Conservation (phyloP, 1,140 invertebrate species). For the Saccostrea echinata region DNA sequence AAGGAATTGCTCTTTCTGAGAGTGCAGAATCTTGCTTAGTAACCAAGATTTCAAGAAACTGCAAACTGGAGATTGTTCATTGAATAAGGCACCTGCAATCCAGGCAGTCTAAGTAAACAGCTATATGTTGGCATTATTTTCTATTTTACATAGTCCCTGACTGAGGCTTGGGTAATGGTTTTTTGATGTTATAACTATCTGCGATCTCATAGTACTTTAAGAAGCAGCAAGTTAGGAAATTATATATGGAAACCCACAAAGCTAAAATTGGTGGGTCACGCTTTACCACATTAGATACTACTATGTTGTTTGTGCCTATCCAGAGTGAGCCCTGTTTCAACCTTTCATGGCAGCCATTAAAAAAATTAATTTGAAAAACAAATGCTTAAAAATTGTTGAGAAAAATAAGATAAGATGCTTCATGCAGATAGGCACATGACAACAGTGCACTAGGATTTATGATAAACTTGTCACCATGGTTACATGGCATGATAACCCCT, state of each 20-base stretch:
- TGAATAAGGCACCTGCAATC: background rate
- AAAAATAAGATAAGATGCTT: background rate
- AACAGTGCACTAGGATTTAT: conserved; percentile 8
- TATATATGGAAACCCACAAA: background rate
- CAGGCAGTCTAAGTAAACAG: too few relatives aligned
- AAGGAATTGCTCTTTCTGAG: too few relatives aligned
- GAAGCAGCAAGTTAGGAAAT: background rate
- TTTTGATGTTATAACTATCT: background rate
- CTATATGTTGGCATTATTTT: background rate
- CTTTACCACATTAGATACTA: background rate
- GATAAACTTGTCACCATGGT: conserved; percentile 10
- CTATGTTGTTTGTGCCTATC: conserved; percentile 29
- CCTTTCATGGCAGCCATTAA: background rate
- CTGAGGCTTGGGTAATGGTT: background rate
- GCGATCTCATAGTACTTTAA: background rate
- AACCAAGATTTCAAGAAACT: background rate
- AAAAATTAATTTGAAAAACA: background rate
- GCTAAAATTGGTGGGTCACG: background rate
- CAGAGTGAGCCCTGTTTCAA: background rate
- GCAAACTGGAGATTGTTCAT: background rate
- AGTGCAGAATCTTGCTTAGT: background rate
- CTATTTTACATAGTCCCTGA: background rate
- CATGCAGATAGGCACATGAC: conserved; percentile 34
- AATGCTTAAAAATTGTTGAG: too few relatives aligned
- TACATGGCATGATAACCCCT: conserved; percentile 22